Conservation (phyloP, 1,140 invertebrate species). For the Cydia pomonella region DNA sequence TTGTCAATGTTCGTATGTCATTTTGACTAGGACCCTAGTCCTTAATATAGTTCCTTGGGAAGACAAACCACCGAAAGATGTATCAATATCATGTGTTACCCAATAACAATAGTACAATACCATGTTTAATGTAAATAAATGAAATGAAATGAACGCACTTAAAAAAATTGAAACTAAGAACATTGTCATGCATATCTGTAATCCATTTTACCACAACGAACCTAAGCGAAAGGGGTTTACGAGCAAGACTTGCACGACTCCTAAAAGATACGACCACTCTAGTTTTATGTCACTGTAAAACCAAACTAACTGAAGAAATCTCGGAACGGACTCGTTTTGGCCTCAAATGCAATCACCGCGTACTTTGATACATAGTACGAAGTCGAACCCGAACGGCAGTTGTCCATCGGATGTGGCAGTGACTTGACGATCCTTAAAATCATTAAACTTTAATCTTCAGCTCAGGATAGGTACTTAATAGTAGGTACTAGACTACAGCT, state of each 20-base stretch:
- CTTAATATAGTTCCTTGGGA: no score
- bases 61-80: no score
- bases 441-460: no score
- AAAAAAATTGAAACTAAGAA: background rate
- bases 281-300: constrained; percentile 53
- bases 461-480: no score
- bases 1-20: no score
- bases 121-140: no score
- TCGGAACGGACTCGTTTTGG: constrained; percentile 30
- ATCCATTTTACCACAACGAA: constrained; percentile 2
- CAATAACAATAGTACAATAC: no score
- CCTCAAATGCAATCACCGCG: constrained; percentile 32
- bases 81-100: no score
- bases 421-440: no score
- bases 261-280: constrained; percentile 52
- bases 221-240: constrained; percentile 35
- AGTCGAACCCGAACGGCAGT: background rate
- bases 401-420: background rate
- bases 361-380: background rate
- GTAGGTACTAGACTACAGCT: no score
- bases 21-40: no score
- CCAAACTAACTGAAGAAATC: constrained; percentile 50
- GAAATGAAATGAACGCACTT: no score
- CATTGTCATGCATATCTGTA: background rate
- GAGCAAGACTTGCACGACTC: constrained; percentile 39